Percentiles rank a stretch among this genome's conserved stretches.
These are phyloP conservation scores for Nematopogon swammerdamellus DNA, from an alignment of 2,888 invertebrate species.

Conservation along the genomic window DNA sequence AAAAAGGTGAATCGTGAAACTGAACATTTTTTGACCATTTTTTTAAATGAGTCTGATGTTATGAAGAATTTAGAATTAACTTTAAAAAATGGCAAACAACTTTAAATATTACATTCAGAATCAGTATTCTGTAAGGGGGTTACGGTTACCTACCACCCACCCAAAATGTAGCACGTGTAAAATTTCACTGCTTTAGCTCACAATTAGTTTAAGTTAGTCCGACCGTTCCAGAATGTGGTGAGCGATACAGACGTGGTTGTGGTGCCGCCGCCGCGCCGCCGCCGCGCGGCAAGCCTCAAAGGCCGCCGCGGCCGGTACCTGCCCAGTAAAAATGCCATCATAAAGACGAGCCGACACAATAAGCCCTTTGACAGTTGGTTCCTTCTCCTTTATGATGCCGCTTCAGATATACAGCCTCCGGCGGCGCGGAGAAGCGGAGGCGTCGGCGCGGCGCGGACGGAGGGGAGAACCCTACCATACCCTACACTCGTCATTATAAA, in stretches of 20 bases:
- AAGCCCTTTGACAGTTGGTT: slow-evolving; percentile 52
- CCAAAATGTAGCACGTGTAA: too few relatives aligned
- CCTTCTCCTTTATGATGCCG: slow-evolving; percentile 51
- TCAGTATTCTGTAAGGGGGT: too few relatives aligned
- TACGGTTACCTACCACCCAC: too few relatives aligned
- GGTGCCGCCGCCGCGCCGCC: neutral
- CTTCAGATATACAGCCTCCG: slow-evolving; percentile 39
- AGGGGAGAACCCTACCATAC: too few relatives aligned
- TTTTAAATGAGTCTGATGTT: too few relatives aligned
- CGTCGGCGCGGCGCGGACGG: neutral
- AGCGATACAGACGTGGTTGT: neutral
- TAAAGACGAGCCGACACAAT: slow-evolving; percentile 49
- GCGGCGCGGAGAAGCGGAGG: slow-evolving; percentile 7
- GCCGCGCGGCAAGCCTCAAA: neutral
- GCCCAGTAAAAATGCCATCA: slow-evolving; percentile 53
- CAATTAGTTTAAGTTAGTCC: neutral
- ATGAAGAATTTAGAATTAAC: too few relatives aligned
- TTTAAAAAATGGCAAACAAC: too few relatives aligned
- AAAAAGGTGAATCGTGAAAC: too few relatives aligned
- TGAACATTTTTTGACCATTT: too few relatives aligned
- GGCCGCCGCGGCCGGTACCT: slow-evolving; percentile 31
- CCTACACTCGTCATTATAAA: neutral
- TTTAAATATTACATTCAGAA: too few relatives aligned
- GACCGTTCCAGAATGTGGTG: neutral
- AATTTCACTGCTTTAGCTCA: too few relatives aligned